phyloP scores from a whole-genome alignment of 2,888 invertebrate species.

The Hypercompe scribonia region DNA sequence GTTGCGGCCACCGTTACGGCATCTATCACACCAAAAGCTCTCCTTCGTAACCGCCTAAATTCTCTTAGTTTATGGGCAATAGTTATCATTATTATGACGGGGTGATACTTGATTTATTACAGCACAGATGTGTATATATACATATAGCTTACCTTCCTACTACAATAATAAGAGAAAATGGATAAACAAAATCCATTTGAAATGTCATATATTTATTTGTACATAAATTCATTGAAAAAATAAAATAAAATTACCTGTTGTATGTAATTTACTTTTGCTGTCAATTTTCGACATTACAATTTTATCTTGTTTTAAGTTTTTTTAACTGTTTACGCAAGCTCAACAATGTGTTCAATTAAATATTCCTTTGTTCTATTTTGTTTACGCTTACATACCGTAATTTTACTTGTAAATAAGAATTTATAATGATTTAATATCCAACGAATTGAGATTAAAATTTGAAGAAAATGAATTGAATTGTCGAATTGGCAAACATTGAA shows the following conservation, averaged over 20 bases:
- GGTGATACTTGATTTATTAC: not conserved
- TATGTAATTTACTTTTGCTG: not conserved
- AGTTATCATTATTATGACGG: conserved; percentile 1
- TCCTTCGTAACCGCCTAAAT: conserved; percentile 41
- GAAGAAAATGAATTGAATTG: too few species aligned
- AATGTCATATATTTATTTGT: not conserved
- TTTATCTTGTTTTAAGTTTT: not conserved
- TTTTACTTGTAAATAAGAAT: too few species aligned
- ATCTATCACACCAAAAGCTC: conserved; percentile 51
- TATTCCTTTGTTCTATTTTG: not conserved
- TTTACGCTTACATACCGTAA: not conserved
- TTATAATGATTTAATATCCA: too few species aligned
- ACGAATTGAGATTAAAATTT: too few species aligned
- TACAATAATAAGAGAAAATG: not conserved
- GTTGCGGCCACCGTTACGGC: conserved; percentile 42
- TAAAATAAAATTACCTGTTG: not conserved
- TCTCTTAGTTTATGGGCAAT: conserved; percentile 11
- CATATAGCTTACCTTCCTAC: not conserved
- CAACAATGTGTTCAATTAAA: not conserved
- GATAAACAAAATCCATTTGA: not conserved
- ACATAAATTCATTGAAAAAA: not conserved
- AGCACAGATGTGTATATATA: not conserved
- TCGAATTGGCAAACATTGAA: not conserved
- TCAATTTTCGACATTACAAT: not conserved
- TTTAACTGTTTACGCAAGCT: not conserved